Base-by-base conservation (phyloP, 1,140 invertebrate species). In the Mycetomoellerius zeteki region DNA sequence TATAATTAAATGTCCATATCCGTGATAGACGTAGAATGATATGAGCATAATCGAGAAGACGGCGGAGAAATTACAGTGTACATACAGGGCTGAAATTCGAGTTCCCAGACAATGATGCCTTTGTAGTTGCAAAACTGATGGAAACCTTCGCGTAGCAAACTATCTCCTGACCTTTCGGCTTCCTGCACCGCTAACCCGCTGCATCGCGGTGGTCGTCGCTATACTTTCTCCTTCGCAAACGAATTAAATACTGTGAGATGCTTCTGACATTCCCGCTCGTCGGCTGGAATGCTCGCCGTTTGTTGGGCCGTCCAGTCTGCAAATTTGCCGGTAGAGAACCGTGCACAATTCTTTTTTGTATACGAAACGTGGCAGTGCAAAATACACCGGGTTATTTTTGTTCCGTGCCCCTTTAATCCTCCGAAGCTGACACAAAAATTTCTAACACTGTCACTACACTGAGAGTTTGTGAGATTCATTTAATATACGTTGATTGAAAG, bases 211-310 rank as follows among this genome's bases (percentile, higher is more conserved):
- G 88, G 82, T 89, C 87, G 72, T 10, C 65, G 50, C 64, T 56
- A 76, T 75, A 89, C 88, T 89, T 89, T 89, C 88, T 81, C 87
- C 69, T 76, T 47, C n/a, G 75, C 56, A 76, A 88, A 81, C 73
- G 88, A 89, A 81, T 89, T 89, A 89, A 69, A 89, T 71, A 85
- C 88, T 89, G 56, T 75, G 67, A 89, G 87, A 76, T 89, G 87
- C 84, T 86, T 64, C 82, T 80, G 87, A 89, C 82, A 72, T 86
- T 86, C 88, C 80, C 67, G 43, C 80, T 73, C 24, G 78, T 27
- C 54, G 69, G 54, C 56, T 30, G 37, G 82, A 75, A 73, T 54
- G 65, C 65, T 16, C 80, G 67, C 67, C 71, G 80, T 33, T 69
- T 56, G 77, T 73, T 33, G 50, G 33, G 75, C 33, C 60, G 50